Evolutionary conservation across 2,888 invertebrate species (phyloP).

Genomic region (Plusia festucae): DNA sequence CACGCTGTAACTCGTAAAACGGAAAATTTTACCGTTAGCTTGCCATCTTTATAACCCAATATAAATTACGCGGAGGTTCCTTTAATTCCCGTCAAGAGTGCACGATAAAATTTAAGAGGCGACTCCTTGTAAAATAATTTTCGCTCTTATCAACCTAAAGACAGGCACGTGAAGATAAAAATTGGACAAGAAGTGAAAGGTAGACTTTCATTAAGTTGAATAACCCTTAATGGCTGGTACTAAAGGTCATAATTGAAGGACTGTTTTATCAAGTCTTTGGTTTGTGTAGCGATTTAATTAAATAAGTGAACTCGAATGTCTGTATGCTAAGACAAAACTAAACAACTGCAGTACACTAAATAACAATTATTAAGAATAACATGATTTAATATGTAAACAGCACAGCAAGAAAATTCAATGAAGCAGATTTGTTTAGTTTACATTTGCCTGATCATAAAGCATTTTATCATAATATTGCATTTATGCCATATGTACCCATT

Average conservation of each 20-base stretch:
- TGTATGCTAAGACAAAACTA: too few relatives aligned
- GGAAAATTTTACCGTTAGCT: conserved; percentile 24
- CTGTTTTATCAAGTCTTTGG: conserved; percentile 10
- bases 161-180: conserved; percentile 36
- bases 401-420: background rate
- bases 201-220: conserved; percentile 20
- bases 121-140: conserved; percentile 38
- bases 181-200: conserved; percentile 15
- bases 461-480: background rate
- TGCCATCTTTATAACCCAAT: conserved; percentile 31
- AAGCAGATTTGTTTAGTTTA: background rate
- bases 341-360: too few relatives aligned
- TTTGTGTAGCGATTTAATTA: conserved; percentile 14
- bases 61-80: conserved; percentile 34
- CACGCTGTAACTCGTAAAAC: conserved; percentile 29
- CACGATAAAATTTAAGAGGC: conserved; percentile 39
- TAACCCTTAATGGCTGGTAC: conserved; percentile 16
- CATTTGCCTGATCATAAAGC: background rate
- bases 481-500: background rate
- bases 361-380: too few relatives aligned
- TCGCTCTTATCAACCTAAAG: conserved; percentile 51
- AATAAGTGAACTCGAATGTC: background rate
- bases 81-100: conserved; percentile 22
- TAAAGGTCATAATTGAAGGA: conserved; percentile 36
- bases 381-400: background rate